Conservation (phyloP, 2,888 invertebrate genomes). For the Folsomia manolachei region DNA sequence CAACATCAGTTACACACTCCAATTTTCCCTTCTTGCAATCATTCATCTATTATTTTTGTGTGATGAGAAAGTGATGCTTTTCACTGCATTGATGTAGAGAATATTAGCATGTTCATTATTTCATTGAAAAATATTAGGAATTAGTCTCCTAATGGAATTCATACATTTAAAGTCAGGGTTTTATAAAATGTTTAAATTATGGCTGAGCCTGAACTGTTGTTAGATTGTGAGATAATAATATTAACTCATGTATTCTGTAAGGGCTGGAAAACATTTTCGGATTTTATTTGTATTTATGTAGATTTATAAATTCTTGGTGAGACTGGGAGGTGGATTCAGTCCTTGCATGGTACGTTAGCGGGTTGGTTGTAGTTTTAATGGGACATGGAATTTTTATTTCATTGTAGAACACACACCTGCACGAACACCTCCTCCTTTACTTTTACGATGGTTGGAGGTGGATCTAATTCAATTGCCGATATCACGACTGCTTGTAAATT, state of each 20-base stretch:
- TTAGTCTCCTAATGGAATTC: no score
- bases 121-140: neutral
- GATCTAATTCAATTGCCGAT: conserved; percentile 7
- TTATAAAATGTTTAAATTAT: no score
- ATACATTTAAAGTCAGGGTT: neutral
- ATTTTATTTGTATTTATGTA: neutral
- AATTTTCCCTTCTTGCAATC: neutral
- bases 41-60: no score
- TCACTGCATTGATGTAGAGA: neutral
- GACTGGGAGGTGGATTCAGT: no score
- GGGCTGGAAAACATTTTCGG: neutral
- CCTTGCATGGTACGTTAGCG: neutral
- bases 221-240: no score
- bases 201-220: no score
- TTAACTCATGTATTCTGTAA: neutral
- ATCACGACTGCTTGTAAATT: conserved; percentile 15
- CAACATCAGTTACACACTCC: neutral
- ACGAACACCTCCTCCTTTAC: conserved; percentile 1
- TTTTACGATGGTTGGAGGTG: conserved; percentile 5
- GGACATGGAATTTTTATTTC: conserved; percentile 32
- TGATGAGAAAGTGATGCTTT: neutral
- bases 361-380: conserved; percentile 27
- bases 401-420: conserved; percentile 33
- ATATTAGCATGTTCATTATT: neutral
- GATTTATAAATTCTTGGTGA: neutral